phyloP scores from a whole-genome alignment of 2,113 vertebrate genomes.

The Casuarius casuarius region DNA sequence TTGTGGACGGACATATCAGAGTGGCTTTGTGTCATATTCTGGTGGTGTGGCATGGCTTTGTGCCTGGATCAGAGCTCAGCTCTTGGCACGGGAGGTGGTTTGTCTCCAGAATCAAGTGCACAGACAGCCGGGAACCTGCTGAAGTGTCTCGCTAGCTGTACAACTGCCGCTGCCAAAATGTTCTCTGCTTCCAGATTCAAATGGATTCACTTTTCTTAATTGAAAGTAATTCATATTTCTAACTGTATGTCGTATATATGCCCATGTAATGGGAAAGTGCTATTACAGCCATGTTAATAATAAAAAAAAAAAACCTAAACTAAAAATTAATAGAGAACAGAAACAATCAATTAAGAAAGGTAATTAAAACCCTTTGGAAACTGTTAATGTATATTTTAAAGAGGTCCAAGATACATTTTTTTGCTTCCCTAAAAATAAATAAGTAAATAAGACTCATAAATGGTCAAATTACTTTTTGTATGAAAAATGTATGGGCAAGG shows the following conservation, averaged over 20 bases:
- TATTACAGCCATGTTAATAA: background rate
- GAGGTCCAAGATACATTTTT: background rate
- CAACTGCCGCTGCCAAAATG: background rate
- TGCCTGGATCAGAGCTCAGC: background rate
- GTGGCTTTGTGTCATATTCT: background rate
- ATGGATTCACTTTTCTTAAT: background rate
- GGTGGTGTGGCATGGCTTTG: background rate
- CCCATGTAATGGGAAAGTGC: background rate
- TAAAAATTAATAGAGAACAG: background rate
- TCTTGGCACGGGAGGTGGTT: background rate
- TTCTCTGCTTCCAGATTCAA: background rate
- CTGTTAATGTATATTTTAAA: background rate
- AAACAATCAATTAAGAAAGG: background rate
- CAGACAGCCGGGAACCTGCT: background rate
- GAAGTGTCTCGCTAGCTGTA: background rate
- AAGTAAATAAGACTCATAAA: background rate
- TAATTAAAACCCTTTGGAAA: background rate
- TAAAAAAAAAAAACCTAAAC: background rate
- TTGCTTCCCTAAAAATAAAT: background rate
- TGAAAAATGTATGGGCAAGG: background rate
- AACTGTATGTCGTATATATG: conserved; percentile 9
- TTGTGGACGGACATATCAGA: background rate
- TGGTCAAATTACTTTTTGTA: background rate
- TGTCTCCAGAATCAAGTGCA: background rate
- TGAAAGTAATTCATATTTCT: conserved; percentile 28